phyloP scores from a whole-genome alignment of 2,113 vertebrate species.

The Xerus inauris region DNA sequence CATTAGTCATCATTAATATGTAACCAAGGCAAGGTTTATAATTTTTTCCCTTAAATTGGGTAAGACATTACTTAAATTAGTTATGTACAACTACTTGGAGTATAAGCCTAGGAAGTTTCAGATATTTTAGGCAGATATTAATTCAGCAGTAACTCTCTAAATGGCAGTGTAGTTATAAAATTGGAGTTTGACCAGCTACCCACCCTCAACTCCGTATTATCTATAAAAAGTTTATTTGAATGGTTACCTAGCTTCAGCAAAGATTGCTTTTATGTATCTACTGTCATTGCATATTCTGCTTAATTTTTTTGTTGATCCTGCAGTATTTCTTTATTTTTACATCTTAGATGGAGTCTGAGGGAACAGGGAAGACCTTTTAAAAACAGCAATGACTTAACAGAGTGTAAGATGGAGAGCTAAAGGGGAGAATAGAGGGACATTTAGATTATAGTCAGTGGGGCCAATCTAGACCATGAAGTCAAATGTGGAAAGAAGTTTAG shows the following conservation, averaged over 20 bases:
- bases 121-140: background rate
- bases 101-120: background rate
- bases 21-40: background rate
- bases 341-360: constrained; percentile 29
- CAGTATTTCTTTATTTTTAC: constrained; percentile 43
- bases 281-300: constrained; percentile 54
- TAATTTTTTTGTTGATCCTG: constrained; percentile 52
- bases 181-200: constrained; percentile 24
- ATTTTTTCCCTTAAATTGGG: background rate
- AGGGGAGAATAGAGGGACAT: background rate
- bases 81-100: background rate
- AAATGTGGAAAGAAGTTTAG: background rate
- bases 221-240: constrained; percentile 32
- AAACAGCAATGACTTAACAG: background rate
- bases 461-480: background rate
- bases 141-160: constrained; percentile 19
- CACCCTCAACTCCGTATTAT: background rate
- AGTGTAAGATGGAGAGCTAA: background rate
- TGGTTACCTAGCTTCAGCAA: background rate
- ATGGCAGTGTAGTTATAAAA: background rate
- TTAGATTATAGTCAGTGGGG: background rate
- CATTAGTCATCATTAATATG: background rate
- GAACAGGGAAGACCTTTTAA: background rate
- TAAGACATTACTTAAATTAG: constrained; percentile 7
- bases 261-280: constrained; percentile 53